Percentiles rank a stretch among this genome's conserved stretches.
phyloP scores from a whole-genome alignment of 2,888 invertebrate genomes.

The Phania funesta region DNA sequence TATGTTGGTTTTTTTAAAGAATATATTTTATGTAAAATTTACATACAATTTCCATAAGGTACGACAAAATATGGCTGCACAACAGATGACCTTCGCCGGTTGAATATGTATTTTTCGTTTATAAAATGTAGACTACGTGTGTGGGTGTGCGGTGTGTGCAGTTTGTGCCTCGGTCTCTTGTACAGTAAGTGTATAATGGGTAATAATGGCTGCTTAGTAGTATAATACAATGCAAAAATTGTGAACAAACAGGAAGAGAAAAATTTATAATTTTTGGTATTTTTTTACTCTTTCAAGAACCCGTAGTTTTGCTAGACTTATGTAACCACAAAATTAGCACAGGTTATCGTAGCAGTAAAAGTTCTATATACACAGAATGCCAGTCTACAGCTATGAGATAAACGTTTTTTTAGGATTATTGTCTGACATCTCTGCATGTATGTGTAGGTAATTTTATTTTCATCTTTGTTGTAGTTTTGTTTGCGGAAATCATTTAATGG shows the following conservation, averaged over 20 bases:
- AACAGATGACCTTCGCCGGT: constrained; percentile 16
- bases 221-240: constrained; percentile 25
- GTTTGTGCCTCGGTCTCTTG: background rate
- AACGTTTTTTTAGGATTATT: background rate
- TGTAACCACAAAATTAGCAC: constrained; percentile 59
- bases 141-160: background rate
- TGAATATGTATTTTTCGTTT: background rate
- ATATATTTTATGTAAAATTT: constrained; percentile 2
- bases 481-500: constrained; percentile 1
- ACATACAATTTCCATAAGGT: constrained; percentile 2
- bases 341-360: constrained; percentile 31
- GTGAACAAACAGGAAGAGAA: background rate
- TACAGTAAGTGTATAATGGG: constrained; percentile 4
- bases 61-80: background rate
- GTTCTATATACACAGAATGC: background rate
- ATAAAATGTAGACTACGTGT: background rate
- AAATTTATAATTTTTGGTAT: background rate
- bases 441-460: background rate
- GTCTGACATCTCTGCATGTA: background rate
- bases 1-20: background rate
- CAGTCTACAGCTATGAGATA: background rate
- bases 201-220: constrained; percentile 38
- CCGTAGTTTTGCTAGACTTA: constrained; percentile 18
- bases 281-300: background rate
- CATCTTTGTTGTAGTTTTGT: constrained; percentile 1